These are phyloP conservation scores for Trematomus bernacchii DNA, from an alignment of 2,797 vertebrate species.

Conservation along the genomic window DNA sequence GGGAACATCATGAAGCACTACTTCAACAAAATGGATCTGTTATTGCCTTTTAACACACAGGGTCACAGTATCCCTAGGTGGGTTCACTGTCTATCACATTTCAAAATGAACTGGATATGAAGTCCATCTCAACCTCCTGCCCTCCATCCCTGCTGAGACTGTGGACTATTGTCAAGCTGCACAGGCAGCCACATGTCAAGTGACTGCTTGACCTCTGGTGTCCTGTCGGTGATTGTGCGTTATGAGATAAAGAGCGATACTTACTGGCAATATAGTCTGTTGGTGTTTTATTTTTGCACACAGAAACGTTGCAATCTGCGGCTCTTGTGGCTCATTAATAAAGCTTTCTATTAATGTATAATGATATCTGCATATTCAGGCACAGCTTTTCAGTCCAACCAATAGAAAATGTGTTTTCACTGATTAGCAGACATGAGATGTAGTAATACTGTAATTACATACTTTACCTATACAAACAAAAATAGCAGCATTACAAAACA, in stretches of 20 bases:
- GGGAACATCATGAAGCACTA: slow-evolving; percentile 53
- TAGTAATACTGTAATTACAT: slow-evolving; percentile 24
- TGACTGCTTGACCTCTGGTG: slow-evolving; percentile 72
- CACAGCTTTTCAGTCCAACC: slow-evolving; percentile 32
- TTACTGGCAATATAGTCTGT: slow-evolving; percentile 40
- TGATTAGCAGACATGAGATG: slow-evolving; percentile 44
- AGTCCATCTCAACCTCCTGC: slow-evolving; percentile 66
- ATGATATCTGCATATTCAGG: slow-evolving; percentile 30
- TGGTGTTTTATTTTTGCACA: slow-evolving; percentile 38
- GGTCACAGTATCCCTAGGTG: slow-evolving; percentile 55
- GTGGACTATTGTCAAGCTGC: slow-evolving; percentile 71
- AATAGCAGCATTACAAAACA: not conserved
- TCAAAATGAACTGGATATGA: slow-evolving; percentile 80
- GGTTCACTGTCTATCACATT: slow-evolving; percentile 72
- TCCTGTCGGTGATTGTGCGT: slow-evolving; percentile 72
- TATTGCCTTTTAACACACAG: slow-evolving; percentile 70
- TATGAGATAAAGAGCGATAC: slow-evolving; percentile 74
- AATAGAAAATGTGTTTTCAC: slow-evolving; percentile 35
- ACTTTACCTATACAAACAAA: not conserved
- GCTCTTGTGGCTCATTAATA: slow-evolving; percentile 27
- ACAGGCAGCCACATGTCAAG: slow-evolving; percentile 69
- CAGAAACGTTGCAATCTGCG: slow-evolving; percentile 23
- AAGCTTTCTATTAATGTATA: slow-evolving; percentile 35
- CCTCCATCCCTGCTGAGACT: slow-evolving; percentile 56
- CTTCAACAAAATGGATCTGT: slow-evolving; percentile 68